Base-by-base conservation (phyloP, 1,140 invertebrate genomes). In the Stenopsyche tienmushanensis region DNA sequence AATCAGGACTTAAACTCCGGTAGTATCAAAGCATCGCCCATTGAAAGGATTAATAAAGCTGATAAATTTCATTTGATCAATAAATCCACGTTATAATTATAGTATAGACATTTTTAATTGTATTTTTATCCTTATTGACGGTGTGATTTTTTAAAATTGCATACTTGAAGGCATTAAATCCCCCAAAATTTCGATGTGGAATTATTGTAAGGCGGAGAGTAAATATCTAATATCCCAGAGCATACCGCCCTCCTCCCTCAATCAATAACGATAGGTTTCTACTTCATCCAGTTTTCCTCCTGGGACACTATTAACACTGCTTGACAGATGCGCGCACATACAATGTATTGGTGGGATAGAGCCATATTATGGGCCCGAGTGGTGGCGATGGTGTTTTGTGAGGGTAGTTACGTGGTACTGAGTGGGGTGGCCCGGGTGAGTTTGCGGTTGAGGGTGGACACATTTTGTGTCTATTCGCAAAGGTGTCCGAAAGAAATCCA, bases 251-350 rank as follows among this genome's bases (percentile, higher is more conserved):
- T 13, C 29, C 29, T 34, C 13, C 29, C 13, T 34, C 55, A 58
- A 58, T 58, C 55, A 39, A 58, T 58, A 58, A 58, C 55, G 34
- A 58, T 58, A 58, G 39, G 55, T 44, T 58, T 58, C 3, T 58
- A 45, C 55, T 58, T 58, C 55, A 39, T 60, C 44, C 57, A 18
- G 57, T 60, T 60, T 60, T 60, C 42, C 57, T 60, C 57, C 15
- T 44, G 57, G 57, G 57, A 60, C 57, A 47, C 57, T 60, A 60
- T 60, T 60, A 60, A 47, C 42, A 47, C 42, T 44, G 44, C 57
- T 60, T 60, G 57, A 60, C 57, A 60, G 57, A 47, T 47, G 41
- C 41, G 20, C 42, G 24, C 41, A 25, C 10, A 44, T 41, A 39
- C 53, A 58, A 45, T 23, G 23, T 45, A 26, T 44, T 15, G 44